A percentile compares a stretch with the other conserved stretches of the same genome.
Conservation (phyloP, 2,113 vertebrate species). For the Petrocephalus zakoni region DNA sequence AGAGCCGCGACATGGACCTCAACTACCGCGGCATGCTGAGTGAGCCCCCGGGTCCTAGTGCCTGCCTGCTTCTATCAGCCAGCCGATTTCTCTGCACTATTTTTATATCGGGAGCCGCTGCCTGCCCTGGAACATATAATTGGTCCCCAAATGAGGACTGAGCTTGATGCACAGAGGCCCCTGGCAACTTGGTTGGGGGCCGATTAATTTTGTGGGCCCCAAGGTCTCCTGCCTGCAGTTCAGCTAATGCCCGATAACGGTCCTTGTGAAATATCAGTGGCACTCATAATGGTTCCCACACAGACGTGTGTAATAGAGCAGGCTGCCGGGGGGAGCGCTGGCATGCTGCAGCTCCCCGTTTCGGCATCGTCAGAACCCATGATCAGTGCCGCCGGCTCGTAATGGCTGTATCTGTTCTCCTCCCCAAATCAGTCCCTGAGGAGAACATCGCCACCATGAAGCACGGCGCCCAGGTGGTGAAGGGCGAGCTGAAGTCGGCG, state of each 20-base stretch:
- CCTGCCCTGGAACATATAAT: not conserved
- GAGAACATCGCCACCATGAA: slow-evolving; percentile 99
- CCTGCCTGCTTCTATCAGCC: not conserved
- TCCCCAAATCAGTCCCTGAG: slow-evolving; percentile 71
- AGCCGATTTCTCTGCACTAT: not conserved
- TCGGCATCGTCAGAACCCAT: not conserved
- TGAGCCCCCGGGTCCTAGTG: slow-evolving; percentile 49
- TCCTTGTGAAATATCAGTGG: not conserved
- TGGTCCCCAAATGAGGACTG: not conserved
- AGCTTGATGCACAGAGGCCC: not conserved
- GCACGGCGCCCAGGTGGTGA: slow-evolving; percentile 90
- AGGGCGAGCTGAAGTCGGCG: slow-evolving; percentile 92
- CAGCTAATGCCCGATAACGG: not conserved
- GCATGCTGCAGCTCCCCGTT: not conserved
- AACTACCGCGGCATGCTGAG: slow-evolving; percentile 97
- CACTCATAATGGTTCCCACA: not conserved
- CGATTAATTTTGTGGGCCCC: not conserved
- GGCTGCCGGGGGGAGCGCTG: not conserved
- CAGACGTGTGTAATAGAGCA: not conserved
- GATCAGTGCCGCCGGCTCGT: not conserved
- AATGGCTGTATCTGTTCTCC: not conserved
- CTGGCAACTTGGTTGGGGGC: not conserved
- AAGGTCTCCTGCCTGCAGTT: not conserved
- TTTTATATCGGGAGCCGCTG: not conserved
- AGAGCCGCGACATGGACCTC: slow-evolving; percentile 97